phyloP scores from a whole-genome alignment of 2,888 invertebrate species.

The Nephrotoma guestfalica region DNA sequence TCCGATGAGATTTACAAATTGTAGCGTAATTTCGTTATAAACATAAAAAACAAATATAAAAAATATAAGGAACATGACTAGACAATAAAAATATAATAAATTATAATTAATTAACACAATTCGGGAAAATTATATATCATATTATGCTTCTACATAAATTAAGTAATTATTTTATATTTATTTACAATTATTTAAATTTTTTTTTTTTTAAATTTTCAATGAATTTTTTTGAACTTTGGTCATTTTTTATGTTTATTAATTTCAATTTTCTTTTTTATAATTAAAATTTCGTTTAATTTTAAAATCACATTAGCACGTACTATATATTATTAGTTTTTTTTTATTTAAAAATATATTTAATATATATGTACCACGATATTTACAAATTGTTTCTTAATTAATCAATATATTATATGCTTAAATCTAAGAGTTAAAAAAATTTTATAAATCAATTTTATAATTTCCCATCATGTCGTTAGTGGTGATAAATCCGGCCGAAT shows the following conservation, averaged over 20 bases:
- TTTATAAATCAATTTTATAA: constrained; percentile 27
- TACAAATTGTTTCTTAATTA: not conserved
- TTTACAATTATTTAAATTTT: not conserved
- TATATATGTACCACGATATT: not conserved
- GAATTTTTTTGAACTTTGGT: not conserved
- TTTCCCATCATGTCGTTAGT: constrained; percentile 23
- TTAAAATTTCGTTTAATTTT: not conserved
- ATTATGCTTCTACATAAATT: not conserved
- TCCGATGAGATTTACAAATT: not conserved
- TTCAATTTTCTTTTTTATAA: not conserved
- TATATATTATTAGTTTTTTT: not conserved
- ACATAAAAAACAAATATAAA: not conserved
- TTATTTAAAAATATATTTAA: not conserved
- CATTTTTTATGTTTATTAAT: not conserved
- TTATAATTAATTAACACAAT: not conserved
- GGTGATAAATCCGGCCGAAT: constrained; percentile 25
- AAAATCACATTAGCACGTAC: not conserved
- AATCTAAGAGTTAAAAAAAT: not conserved
- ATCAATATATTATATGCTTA: constrained; percentile 6
- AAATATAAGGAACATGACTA: not conserved
- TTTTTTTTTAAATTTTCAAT: not conserved
- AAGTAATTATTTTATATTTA: not conserved
- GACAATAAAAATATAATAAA: not conserved
- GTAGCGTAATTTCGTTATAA: not conserved
- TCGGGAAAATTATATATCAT: not conserved